Base-by-base conservation (phyloP, 2,888 invertebrate species). In the Tetranychus truncatus region DNA sequence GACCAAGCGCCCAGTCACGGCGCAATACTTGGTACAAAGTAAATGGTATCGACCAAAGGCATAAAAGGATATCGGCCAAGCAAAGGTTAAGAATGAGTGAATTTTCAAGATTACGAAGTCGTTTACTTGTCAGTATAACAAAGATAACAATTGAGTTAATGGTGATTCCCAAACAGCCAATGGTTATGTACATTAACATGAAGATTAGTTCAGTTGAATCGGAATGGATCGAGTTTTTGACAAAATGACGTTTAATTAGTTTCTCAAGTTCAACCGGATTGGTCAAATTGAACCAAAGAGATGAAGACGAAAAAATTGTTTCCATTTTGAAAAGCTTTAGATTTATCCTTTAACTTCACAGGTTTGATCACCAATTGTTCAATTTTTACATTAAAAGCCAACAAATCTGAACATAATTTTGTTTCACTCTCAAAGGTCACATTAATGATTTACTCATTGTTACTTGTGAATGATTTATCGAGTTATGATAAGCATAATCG, bases 101-200 rank as follows among this genome's bases (percentile, higher is more conserved):
- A 55, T 55, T 9, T 55, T 55, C 55, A 15, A 15, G 15, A 6
- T 55, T 55, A 5, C 55, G 55, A 55, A 55, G 55, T 55, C 55
- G 9, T 55, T 55, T 55, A 15, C 11, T 55, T 55, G 55, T 15
- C 15, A 55, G 15, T 15, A 55, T 55, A 15, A 55, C 55, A 9
- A 55, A 55, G 9, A 55, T 84, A 78, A 87, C 86, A 81, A 86
- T 85, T n/a, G 87, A 83, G 80, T 87, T 85, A 7, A 34, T n/a
- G 9, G 75, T 71, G 0, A 77, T 77, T 11, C 76, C 66, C 11
- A 78, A 20, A 6, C 55, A 55, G 55, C 55, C 55, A 1, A 75
- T 74, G 1, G 15, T 9, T 55, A 15, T 15, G 55, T 55, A 55
- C 55, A 55, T 55, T 15, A 55, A 7, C 9, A 55, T 55, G 15